Evolutionary conservation across 2,888 invertebrate species (phyloP), one percentile per base, ranked within the genome.

Genomic region (Epirrita christyi): DNA sequence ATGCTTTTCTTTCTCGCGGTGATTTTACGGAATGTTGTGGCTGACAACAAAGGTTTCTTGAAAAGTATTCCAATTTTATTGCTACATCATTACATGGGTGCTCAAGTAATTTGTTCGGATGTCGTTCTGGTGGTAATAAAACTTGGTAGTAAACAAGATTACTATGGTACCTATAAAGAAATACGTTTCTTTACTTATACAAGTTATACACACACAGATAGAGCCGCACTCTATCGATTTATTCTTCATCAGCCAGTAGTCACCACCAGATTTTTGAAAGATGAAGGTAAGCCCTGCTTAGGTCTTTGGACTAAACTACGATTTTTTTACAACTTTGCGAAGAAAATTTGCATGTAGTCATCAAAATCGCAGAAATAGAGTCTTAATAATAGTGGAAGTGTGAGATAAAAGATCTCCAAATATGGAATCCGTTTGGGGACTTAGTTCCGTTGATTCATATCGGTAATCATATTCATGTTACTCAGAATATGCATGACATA

Each of bases 121-220:
- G 61, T 67, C 60, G 59, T 68, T 65, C 53, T 59, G 57, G 46
- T 50, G 59, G 63, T 71, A 63, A 66, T 74, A 68, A 72, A 74
- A 64, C 46, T 62, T 57, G 59, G 58, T 46, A 46, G 38, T 67
- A 69, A 68, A 65, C 59, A 60, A 55, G 45, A 57, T 64, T 65
- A 14, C 44, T 15, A 42, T 32, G 36, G 36, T 34, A n/a, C n/a
- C n/a, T n/a, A 27, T 43, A 57, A 10, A 37, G 29, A 55, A 55
- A 42, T 53, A 52, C n/a, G 48, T 45, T 48, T 52, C 10, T n/a
- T 43, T 42, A 37, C 15, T 29, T 47, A 10, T 52, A 34, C 11
- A 15, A 6, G 21, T 21, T 3, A 2, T 3, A 21, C 4, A 21
- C n/a, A 36, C 10, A 36, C 36, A n/a, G 13, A 48, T 48, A 48